Evolutionary conservation across 2,888 invertebrate genomes (phyloP).

Genomic region (Julus scanicus): DNA sequence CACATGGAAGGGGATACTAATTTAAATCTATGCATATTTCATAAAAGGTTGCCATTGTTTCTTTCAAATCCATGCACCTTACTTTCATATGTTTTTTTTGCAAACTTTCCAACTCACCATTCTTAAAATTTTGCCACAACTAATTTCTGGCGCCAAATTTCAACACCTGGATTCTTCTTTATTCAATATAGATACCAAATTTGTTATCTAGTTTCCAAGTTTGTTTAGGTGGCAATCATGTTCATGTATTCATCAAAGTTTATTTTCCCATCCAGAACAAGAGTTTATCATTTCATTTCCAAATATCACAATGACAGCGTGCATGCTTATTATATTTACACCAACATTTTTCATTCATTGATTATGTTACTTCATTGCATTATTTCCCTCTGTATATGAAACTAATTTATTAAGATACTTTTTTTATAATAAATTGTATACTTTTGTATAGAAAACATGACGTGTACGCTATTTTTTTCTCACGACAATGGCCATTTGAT

Average conservation of each 20-base stretch:
- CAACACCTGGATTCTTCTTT: not conserved
- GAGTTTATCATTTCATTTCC: not conserved
- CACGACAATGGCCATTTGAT: not conserved
- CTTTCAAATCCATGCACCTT: not conserved
- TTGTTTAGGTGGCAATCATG: not conserved
- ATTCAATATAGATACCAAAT: too few species aligned
- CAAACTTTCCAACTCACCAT: not conserved
- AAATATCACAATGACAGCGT: not conserved
- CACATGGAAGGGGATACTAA: slow-evolving; percentile 30
- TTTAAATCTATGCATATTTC: not conserved
- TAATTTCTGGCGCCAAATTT: not conserved
- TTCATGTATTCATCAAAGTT: not conserved
- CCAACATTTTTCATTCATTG: slow-evolving; percentile 10
- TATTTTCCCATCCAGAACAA: not conserved
- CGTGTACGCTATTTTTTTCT: not conserved
- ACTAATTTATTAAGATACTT: slow-evolving; percentile 35
- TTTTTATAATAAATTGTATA: slow-evolving; percentile 43
- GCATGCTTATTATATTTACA: not conserved
- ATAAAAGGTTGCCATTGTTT: not conserved
- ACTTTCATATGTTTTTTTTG: not conserved
- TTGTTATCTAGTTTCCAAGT: not conserved
- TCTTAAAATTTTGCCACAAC: not conserved
- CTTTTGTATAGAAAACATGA: slow-evolving; percentile 25
- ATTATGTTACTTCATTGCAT: slow-evolving; percentile 16
- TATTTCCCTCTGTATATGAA: slow-evolving; percentile 1